Evolutionary conservation across 2,888 invertebrate genomes (phyloP), one percentile per base, ranked within the genome.

Genomic region (Orthonevra nobilis): DNA sequence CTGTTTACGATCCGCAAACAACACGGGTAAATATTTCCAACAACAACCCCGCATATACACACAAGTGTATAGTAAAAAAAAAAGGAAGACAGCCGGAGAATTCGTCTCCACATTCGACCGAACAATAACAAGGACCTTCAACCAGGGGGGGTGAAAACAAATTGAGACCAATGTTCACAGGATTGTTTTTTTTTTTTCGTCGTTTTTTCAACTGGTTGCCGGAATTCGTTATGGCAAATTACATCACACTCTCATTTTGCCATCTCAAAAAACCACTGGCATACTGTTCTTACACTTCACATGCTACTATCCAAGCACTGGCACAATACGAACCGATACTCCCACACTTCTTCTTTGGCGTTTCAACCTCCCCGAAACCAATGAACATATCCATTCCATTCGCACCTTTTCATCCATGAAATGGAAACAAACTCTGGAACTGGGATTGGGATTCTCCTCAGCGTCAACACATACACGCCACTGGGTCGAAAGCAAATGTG

Each of bases 391-490:
- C 73, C 73, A 79, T 73, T 61, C 73, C 79, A 68, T 79, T 79
- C 79, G 79, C 79, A 79, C 79, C 79, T 79, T 61, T 66, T 79
- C 79, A 79, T 66, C 79, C 79, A 73, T 79, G 73, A 79, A 79
- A 72, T 73, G 79, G 66, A 73, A 79, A 60, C 79, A 79, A 79
- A 66, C 79, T 79, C 73, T 56, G 40, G 66, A 64, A 54, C 66
- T 79, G 28, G 56, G 46, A 60, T 12, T 20, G 48, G 15, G 10
- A 36, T 10, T 14, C 28, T 12, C 23, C 26, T 10, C 12, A 48
- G 1, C 19, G 26, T 61, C 12, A 14, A 34, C 38, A 42, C 30
- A 34, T 46, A 23, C 48, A 14, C 12, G 3, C 10, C 36, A 4
- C 19, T 30, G 40, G 52, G 30, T 61, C 42, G 66, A 73, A 77